These are phyloP conservation scores for Ceyx margarethae DNA, from an alignment of 2,113 vertebrate genomes.

Conservation along the genomic window DNA sequence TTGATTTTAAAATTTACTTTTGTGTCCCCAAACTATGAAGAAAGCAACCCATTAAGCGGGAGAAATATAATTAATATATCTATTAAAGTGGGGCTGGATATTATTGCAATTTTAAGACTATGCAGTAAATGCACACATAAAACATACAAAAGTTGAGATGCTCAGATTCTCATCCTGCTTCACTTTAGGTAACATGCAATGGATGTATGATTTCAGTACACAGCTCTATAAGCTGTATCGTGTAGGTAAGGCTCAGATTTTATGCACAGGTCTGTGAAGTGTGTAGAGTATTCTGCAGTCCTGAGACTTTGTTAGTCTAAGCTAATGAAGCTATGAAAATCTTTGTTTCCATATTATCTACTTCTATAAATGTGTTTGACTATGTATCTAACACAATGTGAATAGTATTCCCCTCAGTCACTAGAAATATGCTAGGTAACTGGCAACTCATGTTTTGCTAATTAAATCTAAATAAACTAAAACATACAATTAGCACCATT, in stretches of 20 bases:
- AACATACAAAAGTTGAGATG: not conserved
- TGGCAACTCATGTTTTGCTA: not conserved
- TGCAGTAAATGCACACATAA: not conserved
- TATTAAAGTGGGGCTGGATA: conserved; percentile 11
- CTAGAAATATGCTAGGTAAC: not conserved
- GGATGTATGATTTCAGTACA: not conserved
- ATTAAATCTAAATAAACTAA: not conserved
- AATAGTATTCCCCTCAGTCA: not conserved
- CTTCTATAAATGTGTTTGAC: not conserved
- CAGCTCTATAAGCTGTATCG: not conserved
- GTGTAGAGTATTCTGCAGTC: not conserved
- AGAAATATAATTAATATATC: conserved; percentile 75
- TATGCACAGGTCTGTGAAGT: not conserved
- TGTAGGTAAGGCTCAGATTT: not conserved
- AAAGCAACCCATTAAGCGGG: conserved; percentile 65
- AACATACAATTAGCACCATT: not conserved
- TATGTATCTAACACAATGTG: not conserved
- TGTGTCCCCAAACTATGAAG: conserved; percentile 69
- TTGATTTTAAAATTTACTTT: conserved; percentile 84
- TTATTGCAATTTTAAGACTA: conserved; percentile 8
- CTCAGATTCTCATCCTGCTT: not conserved
- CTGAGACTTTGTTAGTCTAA: not conserved
- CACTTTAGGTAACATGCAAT: not conserved
- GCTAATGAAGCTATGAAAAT: not conserved
- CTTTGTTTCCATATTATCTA: not conserved